Evolutionary conservation across 2,888 invertebrate species (phyloP).

Genomic region (Clepsis dumicolana): DNA sequence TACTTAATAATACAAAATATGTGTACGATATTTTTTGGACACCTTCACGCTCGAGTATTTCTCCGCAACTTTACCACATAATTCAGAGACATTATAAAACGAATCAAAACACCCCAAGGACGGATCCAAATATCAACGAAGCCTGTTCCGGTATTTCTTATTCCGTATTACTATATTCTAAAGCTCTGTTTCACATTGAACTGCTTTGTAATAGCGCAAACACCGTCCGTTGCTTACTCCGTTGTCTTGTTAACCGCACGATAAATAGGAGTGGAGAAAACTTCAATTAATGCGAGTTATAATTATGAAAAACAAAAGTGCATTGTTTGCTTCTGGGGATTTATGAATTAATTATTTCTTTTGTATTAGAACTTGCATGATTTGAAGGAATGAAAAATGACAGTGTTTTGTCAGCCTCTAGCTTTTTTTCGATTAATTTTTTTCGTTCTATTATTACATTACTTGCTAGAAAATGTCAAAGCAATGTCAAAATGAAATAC

Average conservation of each 20-base stretch:
- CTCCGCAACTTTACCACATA: not conserved
- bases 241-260: constrained; percentile 27
- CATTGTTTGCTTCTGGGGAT: not conserved
- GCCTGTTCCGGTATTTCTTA: constrained; percentile 15
- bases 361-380: not conserved
- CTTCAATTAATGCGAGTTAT: constrained; percentile 17
- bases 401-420: not conserved
- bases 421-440: not conserved
- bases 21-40: too few relatives aligned
- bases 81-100: not conserved
- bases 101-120: not conserved
- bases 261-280: constrained; percentile 22
- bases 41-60: too few relatives aligned
- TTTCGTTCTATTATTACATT: not conserved
- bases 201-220: constrained; percentile 60
- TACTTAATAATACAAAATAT: too few relatives aligned
- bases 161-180: constrained; percentile 48
- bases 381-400: not conserved
- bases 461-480: too few relatives aligned
- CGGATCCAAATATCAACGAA: not conserved
- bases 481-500: too few relatives aligned
- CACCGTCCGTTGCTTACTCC: constrained; percentile 54
- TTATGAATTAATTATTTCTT: not conserved
- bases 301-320: not conserved
- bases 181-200: constrained; percentile 67